Evolutionary conservation across 2,797 vertebrate species (phyloP), one percentile per base, ranked within the genome.

Genomic region (Steatocranus sp.): DNA sequence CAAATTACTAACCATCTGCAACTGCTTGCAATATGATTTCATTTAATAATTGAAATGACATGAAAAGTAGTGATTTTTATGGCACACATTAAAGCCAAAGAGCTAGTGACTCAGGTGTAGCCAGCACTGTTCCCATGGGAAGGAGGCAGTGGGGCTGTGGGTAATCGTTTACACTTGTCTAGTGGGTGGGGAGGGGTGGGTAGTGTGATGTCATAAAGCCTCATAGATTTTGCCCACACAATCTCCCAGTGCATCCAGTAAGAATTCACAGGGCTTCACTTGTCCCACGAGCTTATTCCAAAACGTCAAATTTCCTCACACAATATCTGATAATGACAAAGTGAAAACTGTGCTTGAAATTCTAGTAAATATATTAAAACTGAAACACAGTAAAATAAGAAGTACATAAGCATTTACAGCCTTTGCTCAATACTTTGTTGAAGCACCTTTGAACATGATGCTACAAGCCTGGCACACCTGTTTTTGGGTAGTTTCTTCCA

Each of bases 41-140:
- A 48, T n/a, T n/a, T n/a, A 12, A 48, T 48, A 73, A 3, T 0
- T 48, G 27, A 73, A 73, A 48, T 48, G 17, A 30, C 15, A 0
- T 12, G 9, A 70, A 46, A 70, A 70, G 9, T 25, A 27, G 38
- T 27, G 25, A 66, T 49, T 58, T 77, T 46, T 53, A 8, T 1
- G 20, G 70, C 30, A 81, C 78, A 20, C 68, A 76, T 86, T 54
- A 61, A 88, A 89, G 76, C 32, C 68, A 63, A 61, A 23, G 36
- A 83, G 73, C n/a, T 8, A 1, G 20, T 86, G 89, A 93, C 83
- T 90, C 87, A 91, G 81, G 83, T 84, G 87, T 32, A 81, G 86
- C 81, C 82, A 79, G 81, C 80, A 23, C 74, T 50, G 49, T 54
- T 91, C 87, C 78, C 88, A 83, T 83, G 86, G 82, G 86, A 76